Evolutionary conservation across 2,888 invertebrate genomes (phyloP).

Genomic region (Loripinus fragilis): DNA sequence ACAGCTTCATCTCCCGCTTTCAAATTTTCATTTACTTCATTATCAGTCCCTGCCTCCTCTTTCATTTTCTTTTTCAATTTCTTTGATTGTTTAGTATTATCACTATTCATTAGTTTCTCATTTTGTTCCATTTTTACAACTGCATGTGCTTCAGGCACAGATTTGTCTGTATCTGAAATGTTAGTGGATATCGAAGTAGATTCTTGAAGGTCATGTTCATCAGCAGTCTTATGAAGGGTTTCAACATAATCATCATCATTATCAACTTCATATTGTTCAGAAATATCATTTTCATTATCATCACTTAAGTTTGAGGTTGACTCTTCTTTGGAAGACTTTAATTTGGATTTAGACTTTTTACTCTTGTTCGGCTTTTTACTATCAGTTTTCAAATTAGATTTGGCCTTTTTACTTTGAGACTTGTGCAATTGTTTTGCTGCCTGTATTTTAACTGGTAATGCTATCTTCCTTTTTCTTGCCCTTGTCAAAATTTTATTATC

Average conservation of each 20-base stretch:
- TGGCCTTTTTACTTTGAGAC: background rate
- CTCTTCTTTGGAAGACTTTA: background rate
- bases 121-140: background rate
- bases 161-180: background rate
- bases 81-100: background rate
- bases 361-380: background rate
- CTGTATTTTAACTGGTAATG: background rate
- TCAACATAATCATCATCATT: background rate
- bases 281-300: background rate
- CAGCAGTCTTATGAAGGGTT: background rate
- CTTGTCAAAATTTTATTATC: slow-evolving; percentile 8
- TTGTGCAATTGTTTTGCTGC: background rate
- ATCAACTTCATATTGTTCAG: background rate
- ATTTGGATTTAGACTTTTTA: background rate
- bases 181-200: background rate
- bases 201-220: background rate
- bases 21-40: background rate
- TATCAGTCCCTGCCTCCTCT: background rate
- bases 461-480: slow-evolving; percentile 3
- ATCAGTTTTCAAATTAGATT: background rate
- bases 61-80: background rate
- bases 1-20: background rate
- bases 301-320: background rate
- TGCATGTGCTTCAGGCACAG: background rate
- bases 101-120: background rate